Evolutionary conservation across 2,888 invertebrate genomes (phyloP), one percentile per base, ranked within the genome.

Genomic region (Laspeyria flexula): DNA sequence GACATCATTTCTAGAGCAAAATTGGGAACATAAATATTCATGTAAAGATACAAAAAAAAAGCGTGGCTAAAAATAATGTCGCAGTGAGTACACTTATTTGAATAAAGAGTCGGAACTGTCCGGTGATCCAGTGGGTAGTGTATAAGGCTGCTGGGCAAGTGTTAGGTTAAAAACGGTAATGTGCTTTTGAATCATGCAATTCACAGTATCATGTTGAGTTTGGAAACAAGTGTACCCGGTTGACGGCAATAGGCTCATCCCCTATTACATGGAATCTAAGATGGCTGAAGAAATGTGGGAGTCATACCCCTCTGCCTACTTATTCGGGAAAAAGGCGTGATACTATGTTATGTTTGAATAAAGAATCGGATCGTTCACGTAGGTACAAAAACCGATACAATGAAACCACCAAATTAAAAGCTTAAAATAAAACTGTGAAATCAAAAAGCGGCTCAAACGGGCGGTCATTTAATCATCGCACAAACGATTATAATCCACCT

Each of bases 401-500:
- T 51, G 51, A 54, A 65, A 45, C 51, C 46, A 53, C 61, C 54
- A 65, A 65, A 51, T 42, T 63, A 55, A 64, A 71, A 70, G 63
- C 62, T 55, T 66, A 64, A 75, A 72, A 71, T 67, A 73, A 76
- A 73, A 62, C 45, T 49, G 42, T 37, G 34, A 55, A 69, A 69
- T 66, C 60, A 60, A 65, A 66, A 68, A 73, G 63, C 69, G 63
- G 57, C 75, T 61, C 68, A 72, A 73, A 75, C 69, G 51, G 41
- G 71, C 65, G 65, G 73, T 73, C 77, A 75, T 78, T 79, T 70
- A 79, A 82, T 75, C 74, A 74, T 53, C 63, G 51, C 60, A 35
- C 49, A 52, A 58, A 73, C 69, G 64, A 73, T 81, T 78, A 84
- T 83, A 83, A 81, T 79, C 71, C 79, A 83, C 82, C 83, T 85